These are phyloP conservation scores for Orthonychiurus folsomi DNA, from an alignment of 2,888 invertebrate genomes.

Conservation along the genomic window DNA sequence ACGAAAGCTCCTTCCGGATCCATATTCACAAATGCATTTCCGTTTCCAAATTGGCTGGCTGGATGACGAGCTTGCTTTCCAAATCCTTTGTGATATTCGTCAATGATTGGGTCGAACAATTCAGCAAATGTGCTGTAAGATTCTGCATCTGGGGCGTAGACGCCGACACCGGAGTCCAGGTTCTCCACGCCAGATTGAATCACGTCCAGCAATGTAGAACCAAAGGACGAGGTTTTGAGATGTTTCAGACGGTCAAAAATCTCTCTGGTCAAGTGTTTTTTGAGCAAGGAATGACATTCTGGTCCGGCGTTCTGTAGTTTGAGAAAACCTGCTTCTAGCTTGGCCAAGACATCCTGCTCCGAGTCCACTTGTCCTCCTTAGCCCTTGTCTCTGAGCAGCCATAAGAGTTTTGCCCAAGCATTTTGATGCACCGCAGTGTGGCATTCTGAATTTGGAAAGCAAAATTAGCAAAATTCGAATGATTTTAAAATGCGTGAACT, in stretches of 20 bases:
- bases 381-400: not conserved
- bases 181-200: slow-evolving; percentile 86
- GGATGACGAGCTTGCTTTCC: slow-evolving; percentile 91
- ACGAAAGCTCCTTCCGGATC: slow-evolving; percentile 85
- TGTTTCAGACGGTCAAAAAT: slow-evolving; percentile 84
- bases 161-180: slow-evolving; percentile 90
- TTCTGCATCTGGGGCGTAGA: slow-evolving; percentile 96
- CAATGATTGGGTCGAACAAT: slow-evolving; percentile 94
- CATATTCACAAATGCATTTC: slow-evolving; percentile 76
- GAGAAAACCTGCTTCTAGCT: slow-evolving; percentile 81
- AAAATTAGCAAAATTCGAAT: no score
- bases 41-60: slow-evolving; percentile 86
- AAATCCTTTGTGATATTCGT: slow-evolving; percentile 93
- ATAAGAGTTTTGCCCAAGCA: not conserved
- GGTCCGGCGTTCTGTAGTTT: slow-evolving; percentile 63
- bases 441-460: no score
- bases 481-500: no score
- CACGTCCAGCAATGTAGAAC: slow-evolving; percentile 83
- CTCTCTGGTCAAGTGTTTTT: slow-evolving; percentile 87
- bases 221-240: slow-evolving; percentile 71
- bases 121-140: slow-evolving; percentile 84
- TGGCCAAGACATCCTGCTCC: slow-evolving; percentile 60
- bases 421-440: not conserved
- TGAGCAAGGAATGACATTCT: slow-evolving; percentile 90
- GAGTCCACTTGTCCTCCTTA: no score